Evolutionary conservation across 2,797 vertebrate species (phyloP).

Genomic region (Oryzias sinensis): DNA sequence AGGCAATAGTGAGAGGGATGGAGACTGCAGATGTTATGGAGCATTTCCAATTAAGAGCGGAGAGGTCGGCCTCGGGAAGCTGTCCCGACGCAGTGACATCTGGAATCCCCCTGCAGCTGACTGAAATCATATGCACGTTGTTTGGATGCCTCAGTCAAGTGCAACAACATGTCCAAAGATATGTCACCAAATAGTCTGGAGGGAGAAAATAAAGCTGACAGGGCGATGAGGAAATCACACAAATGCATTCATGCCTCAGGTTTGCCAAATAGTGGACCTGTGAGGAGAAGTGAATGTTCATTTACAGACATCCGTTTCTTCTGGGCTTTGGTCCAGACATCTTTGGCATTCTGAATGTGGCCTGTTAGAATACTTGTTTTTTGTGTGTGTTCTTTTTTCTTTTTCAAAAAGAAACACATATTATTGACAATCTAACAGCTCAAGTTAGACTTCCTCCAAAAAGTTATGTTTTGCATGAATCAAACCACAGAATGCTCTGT

Average conservation of each 20-base stretch:
- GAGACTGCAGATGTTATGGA: constrained; percentile 62
- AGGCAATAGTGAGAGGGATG: constrained; percentile 17
- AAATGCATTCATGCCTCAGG: not conserved
- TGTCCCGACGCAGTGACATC: constrained; percentile 42
- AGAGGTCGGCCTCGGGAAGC: constrained; percentile 39
- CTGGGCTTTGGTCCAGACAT: too few relatives aligned
- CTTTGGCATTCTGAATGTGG: too few relatives aligned
- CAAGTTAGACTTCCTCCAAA: too few relatives aligned
- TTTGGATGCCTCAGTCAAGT: constrained; percentile 15
- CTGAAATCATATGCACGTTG: constrained; percentile 8
- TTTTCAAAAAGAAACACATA: too few relatives aligned
- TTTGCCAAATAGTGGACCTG: too few relatives aligned
- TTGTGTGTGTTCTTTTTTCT: too few relatives aligned
- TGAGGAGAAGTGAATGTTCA: too few relatives aligned
- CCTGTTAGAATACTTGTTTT: too few relatives aligned
- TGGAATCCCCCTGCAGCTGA: constrained; percentile 34
- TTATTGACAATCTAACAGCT: too few relatives aligned
- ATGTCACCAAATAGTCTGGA: constrained; percentile 9
- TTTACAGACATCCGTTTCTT: too few relatives aligned
- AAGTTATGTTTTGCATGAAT: too few relatives aligned
- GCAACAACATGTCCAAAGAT: constrained; percentile 18
- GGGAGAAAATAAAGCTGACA: constrained; percentile 6
- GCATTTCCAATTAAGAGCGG: constrained; percentile 60
- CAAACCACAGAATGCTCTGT: too few relatives aligned
- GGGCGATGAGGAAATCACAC: not conserved